These are phyloP conservation scores for Drosophila insularis DNA, from an alignment of 1,140 invertebrate genomes.

Conservation along the genomic window DNA sequence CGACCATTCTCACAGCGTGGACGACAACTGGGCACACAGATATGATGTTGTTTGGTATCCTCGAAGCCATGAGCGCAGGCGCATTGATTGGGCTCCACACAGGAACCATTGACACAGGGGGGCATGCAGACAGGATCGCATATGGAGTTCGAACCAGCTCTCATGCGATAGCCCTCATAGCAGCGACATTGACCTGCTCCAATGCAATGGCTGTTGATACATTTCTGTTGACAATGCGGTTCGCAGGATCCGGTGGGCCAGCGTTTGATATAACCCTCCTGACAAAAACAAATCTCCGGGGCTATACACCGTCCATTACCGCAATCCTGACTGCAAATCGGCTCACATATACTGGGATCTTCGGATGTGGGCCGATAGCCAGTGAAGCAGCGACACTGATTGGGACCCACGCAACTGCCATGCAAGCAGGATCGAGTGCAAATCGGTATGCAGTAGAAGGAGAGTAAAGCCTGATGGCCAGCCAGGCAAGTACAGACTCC, in stretches of 20 bases:
- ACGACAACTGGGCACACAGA: constrained; percentile 77
- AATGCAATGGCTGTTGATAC: constrained; percentile 82
- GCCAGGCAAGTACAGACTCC: constrained; percentile 85
- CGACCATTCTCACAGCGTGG: constrained; percentile 77
- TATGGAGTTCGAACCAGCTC: constrained; percentile 57
- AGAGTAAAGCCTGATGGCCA: constrained; percentile 83
- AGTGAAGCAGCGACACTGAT: constrained; percentile 69
- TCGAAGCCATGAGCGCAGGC: constrained; percentile 66
- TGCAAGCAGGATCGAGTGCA: constrained; percentile 81
- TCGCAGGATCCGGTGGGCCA: constrained; percentile 78
- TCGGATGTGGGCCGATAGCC: constrained; percentile 59
- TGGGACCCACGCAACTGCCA: constrained; percentile 69
- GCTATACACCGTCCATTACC: neutral
- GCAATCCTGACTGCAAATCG: constrained; percentile 28
- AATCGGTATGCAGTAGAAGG: constrained; percentile 80
- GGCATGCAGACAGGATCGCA: constrained; percentile 83
- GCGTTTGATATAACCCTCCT: constrained; percentile 65
- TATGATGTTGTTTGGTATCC: constrained; percentile 59
- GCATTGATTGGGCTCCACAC: constrained; percentile 82
- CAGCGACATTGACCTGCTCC: constrained; percentile 82
- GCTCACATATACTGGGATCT: constrained; percentile 35
- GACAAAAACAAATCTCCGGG: constrained; percentile 69
- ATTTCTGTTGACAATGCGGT: constrained; percentile 75
- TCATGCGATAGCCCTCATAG: constrained; percentile 65
- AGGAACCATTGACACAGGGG: constrained; percentile 83